Evolutionary conservation across 2,888 invertebrate species (phyloP).

Genomic region (Luffia ferchaultella): DNA sequence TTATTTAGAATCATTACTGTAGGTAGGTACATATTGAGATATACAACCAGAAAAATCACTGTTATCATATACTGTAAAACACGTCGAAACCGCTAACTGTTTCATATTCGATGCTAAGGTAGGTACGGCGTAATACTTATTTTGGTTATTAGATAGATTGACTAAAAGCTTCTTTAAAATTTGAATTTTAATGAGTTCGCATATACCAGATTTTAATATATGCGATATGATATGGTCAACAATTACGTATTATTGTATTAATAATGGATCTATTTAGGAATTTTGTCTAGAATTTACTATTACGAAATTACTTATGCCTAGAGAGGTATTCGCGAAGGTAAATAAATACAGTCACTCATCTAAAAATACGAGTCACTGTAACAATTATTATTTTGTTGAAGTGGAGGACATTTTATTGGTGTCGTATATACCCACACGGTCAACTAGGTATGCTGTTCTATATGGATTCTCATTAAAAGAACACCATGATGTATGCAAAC

Average conservation of each 20-base stretch:
- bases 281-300: not conserved
- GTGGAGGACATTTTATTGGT: not conserved
- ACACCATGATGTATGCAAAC: too few species aligned
- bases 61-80: not conserved
- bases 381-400: not conserved
- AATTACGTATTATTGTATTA: not conserved
- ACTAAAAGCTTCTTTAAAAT: not conserved
- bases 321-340: not conserved
- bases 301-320: not conserved
- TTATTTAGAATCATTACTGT: not conserved
- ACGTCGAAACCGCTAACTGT: too few species aligned
- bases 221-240: slow-evolving; percentile 16
- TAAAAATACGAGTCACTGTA: not conserved
- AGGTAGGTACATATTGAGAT: not conserved
- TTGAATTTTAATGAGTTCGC: not conserved
- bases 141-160: not conserved
- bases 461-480: too few species aligned
- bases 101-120: not conserved
- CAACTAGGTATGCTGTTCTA: too few species aligned
- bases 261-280: not conserved
- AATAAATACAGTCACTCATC: not conserved
- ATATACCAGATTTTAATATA: too few species aligned
- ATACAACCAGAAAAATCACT: not conserved
- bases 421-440: too few species aligned
- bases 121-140: not conserved